These are phyloP conservation scores for Synergus umbraculus DNA, from an alignment of 2,888 invertebrate species.

Conservation along the genomic window DNA sequence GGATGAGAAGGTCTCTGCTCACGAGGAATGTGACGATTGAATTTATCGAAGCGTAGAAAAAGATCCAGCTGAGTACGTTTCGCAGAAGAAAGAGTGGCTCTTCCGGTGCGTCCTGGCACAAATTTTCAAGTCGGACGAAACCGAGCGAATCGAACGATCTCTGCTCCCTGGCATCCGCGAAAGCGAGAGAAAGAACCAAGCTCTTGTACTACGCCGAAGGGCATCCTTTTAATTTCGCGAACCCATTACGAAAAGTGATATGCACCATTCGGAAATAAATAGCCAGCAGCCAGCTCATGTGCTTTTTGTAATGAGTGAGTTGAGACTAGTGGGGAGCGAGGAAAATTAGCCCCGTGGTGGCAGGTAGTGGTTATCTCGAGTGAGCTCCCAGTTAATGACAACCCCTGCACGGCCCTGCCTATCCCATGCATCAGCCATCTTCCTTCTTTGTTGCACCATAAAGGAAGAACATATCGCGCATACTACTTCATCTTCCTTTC, in stretches of 20 bases:
- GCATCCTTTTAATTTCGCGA: conserved; percentile 70
- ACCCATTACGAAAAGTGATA: conserved; percentile 73
- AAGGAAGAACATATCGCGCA: neutral
- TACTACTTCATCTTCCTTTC: conserved; percentile 10
- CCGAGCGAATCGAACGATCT: conserved; percentile 30
- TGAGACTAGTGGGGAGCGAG: conserved; percentile 58
- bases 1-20: neutral
- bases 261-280: conserved; percentile 74
- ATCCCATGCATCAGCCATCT: conserved; percentile 68
- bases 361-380: conserved; percentile 76
- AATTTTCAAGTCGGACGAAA: conserved; percentile 25
- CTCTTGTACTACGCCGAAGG: conserved; percentile 59
- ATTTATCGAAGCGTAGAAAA: conserved; percentile 42
- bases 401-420: conserved; percentile 69
- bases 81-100: conserved; percentile 33
- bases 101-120: conserved; percentile 26
- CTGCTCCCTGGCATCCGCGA: conserved; percentile 15
- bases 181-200: neutral
- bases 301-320: conserved; percentile 66
- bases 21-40: conserved; percentile 34
- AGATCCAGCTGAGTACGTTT: conserved; percentile 30
- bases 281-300: conserved; percentile 68
- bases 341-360: conserved; percentile 75
- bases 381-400: conserved; percentile 77
- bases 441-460: conserved; percentile 21